Percentiles rank a stretch among this genome's conserved stretches.
Evolutionary conservation across 2,888 invertebrate species (phyloP).

Genomic region (Diarsia dahlii): DNA sequence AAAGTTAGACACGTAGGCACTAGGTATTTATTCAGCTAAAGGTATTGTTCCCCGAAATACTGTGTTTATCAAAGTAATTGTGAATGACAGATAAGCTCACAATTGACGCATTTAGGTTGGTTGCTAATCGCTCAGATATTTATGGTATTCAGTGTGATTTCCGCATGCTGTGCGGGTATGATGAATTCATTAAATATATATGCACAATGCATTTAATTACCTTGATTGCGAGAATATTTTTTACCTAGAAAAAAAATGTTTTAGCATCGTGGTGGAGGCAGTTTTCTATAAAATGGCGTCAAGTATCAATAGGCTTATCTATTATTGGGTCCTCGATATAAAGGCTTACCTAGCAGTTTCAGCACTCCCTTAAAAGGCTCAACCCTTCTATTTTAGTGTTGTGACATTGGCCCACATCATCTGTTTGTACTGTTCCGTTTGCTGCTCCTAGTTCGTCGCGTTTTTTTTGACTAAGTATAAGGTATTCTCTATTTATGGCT

Average conservation of each 20-base stretch:
- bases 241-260: not conserved
- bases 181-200: slow-evolving; percentile 30
- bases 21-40: not conserved
- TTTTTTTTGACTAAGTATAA: not conserved
- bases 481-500: not conserved
- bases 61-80: slow-evolving; percentile 23
- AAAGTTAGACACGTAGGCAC: not conserved
- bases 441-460: not conserved
- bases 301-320: not conserved
- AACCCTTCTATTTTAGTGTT: not conserved
- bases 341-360: not conserved
- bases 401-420: not conserved
- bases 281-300: not conserved
- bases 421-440: not conserved
- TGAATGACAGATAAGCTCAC: slow-evolving; percentile 33
- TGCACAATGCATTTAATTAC: slow-evolving; percentile 29
- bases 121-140: slow-evolving; percentile 45
- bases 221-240: slow-evolving; percentile 15
- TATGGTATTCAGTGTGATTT: slow-evolving; percentile 32
- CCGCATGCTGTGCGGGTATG: slow-evolving; percentile 25
- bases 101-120: slow-evolving; percentile 17
- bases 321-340: not conserved
- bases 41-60: not conserved
- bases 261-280: not conserved
- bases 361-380: not conserved